These are phyloP conservation scores for Pseudonaja textilis DNA, from an alignment of 2,113 vertebrate genomes.

Conservation along the genomic window DNA sequence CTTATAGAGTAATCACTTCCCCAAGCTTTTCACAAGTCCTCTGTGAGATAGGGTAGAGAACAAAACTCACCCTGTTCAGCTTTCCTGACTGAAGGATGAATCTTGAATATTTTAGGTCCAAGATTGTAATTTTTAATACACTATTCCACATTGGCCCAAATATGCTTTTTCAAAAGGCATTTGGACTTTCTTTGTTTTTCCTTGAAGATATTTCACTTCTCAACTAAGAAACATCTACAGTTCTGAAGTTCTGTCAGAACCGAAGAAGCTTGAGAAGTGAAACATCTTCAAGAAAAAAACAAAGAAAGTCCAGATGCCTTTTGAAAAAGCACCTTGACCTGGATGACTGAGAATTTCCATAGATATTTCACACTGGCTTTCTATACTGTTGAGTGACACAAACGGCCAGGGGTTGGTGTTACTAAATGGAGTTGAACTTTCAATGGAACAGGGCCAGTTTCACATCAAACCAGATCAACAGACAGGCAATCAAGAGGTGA, in stretches of 20 bases:
- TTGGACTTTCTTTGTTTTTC: background rate
- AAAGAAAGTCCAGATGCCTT: too few species aligned
- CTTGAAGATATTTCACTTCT: background rate
- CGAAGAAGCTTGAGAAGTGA: too few species aligned
- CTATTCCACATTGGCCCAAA: background rate
- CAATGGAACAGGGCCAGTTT: background rate
- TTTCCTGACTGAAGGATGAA: background rate
- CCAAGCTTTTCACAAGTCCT: background rate
- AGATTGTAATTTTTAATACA: background rate
- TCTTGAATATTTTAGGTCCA: background rate
- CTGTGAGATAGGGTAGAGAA: background rate
- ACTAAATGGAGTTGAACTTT: background rate
- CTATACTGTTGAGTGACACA: background rate
- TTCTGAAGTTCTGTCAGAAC: background rate
- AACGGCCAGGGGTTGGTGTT: background rate
- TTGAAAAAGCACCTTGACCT: background rate
- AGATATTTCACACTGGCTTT: background rate
- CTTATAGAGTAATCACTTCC: background rate
- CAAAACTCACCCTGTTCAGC: background rate
- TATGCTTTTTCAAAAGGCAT: background rate
- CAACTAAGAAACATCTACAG: background rate
- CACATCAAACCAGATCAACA: background rate
- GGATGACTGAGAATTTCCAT: background rate
- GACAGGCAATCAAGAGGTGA: background rate
- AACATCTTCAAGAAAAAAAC: too few species aligned